Evolutionary conservation across 53 echinoderm and acorn worm genomes (phyloP).

Genomic region (Paracentrotus lividus): DNA sequence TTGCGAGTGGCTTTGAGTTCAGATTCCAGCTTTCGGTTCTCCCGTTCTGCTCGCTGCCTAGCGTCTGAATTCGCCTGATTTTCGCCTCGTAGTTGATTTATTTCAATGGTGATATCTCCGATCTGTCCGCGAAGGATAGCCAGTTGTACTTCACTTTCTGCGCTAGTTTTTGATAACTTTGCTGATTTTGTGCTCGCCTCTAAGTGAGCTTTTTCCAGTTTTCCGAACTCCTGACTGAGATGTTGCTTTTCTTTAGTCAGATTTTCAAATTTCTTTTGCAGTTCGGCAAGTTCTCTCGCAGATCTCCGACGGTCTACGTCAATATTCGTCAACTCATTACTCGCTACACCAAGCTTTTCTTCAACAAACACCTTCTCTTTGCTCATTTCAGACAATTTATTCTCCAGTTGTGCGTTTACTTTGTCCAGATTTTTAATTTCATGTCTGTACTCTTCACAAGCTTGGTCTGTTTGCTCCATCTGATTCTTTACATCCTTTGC

Average conservation of each 20-base stretch:
- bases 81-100: constrained; percentile 77
- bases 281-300: constrained; percentile 77
- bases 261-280: constrained; percentile 68
- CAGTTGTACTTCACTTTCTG: constrained; percentile 79
- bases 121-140: constrained; percentile 70
- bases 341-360: constrained; percentile 67
- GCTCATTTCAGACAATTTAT: constrained; percentile 52
- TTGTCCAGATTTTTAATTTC: constrained; percentile 63
- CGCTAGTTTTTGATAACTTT: constrained; percentile 76
- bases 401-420: constrained; percentile 74
- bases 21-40: constrained; percentile 66
- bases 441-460: constrained; percentile 4
- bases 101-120: constrained; percentile 74
- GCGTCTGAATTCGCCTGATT: constrained; percentile 76
- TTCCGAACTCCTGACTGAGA: constrained; percentile 74
- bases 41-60: constrained; percentile 73
- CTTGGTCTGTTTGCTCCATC: constrained; percentile 26
- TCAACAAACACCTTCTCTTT: constrained; percentile 67
- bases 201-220: constrained; percentile 75
- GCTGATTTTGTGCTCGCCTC: constrained; percentile 79
- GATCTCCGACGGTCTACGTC: constrained; percentile 71
- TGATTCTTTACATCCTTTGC: constrained; percentile 66
- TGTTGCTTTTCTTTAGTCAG: constrained; percentile 72
- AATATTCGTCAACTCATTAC: constrained; percentile 67
- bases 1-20: constrained; percentile 63